Conservation (phyloP, 2,888 invertebrate genomes). For the Crossocerus cetratus region DNA sequence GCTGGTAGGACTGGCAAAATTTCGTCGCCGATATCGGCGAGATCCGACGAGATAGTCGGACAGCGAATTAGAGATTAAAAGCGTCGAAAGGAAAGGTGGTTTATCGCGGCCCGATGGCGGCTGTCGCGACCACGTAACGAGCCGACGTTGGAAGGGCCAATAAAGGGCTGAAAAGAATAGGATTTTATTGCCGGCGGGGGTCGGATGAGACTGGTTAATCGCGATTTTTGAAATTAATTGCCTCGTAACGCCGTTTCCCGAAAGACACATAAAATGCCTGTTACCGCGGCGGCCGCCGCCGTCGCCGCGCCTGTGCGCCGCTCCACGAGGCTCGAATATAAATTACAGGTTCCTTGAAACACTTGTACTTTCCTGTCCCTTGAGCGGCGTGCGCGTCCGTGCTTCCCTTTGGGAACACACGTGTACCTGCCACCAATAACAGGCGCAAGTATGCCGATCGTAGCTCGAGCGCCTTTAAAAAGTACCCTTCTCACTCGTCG, state of each 20-base stretch:
- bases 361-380: slow-evolving; percentile 55
- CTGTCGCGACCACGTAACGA: not conserved
- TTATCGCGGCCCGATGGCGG: not conserved
- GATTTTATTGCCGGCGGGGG: not conserved
- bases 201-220: slow-evolving; percentile 44
- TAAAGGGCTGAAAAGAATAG: not conserved
- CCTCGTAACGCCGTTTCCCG: slow-evolving; percentile 68
- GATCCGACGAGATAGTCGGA: no score
- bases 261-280: slow-evolving; percentile 68
- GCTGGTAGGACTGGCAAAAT: no score
- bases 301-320: slow-evolving; percentile 11
- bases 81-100: not conserved
- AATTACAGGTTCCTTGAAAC: slow-evolving; percentile 64
- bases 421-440: slow-evolving; percentile 60
- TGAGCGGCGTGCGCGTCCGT: slow-evolving; percentile 43
- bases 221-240: slow-evolving; percentile 63
- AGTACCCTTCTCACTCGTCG: slow-evolving; percentile 39
- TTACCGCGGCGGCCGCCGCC: slow-evolving; percentile 11
- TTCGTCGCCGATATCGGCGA: no score
- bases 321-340: slow-evolving; percentile 64
- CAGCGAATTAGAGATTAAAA: no score
- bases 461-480: slow-evolving; percentile 23
- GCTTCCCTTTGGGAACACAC: slow-evolving; percentile 60
- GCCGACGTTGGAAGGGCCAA: not conserved
- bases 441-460: slow-evolving; percentile 39